These are phyloP conservation scores for Lepidochrysops patricia DNA, from an alignment of 2,888 invertebrate species.

Conservation along the genomic window DNA sequence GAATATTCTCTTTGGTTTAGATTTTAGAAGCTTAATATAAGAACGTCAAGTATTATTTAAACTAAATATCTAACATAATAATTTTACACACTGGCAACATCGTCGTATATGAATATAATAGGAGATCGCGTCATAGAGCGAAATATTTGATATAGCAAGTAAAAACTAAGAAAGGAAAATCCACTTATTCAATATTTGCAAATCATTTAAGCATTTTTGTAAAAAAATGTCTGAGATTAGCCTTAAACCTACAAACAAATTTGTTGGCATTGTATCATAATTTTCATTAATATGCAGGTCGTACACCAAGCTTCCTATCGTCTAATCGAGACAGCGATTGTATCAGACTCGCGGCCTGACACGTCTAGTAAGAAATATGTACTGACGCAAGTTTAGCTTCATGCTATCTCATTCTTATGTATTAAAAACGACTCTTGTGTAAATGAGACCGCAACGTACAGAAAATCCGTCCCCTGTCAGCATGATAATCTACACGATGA, in stretches of 20 bases:
- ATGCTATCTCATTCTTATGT: no score
- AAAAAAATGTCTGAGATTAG: conserved; percentile 10
- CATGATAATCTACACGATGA: no score
- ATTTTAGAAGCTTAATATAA: background rate
- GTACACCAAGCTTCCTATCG: background rate
- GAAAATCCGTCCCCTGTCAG: no score
- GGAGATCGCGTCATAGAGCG: background rate
- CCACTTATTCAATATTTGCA: conserved; percentile 1
- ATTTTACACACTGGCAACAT: background rate
- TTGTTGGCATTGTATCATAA: background rate
- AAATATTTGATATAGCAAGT: conserved; percentile 3
- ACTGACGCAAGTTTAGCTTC: no score
- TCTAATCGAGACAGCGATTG: no score
- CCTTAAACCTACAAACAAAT: background rate
- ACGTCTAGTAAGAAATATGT: no score
- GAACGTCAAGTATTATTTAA: background rate
- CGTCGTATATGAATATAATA: background rate
- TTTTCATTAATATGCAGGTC: background rate
- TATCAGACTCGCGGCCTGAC: no score
- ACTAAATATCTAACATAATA: background rate
- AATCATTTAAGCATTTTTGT: conserved; percentile 13
- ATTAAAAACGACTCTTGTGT: no score
- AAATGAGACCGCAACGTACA: no score
- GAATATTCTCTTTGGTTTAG: background rate
- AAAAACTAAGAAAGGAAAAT: conserved; percentile 8